phyloP scores from a whole-genome alignment of 2,113 vertebrate genomes.

The Nibea albiflora region DNA sequence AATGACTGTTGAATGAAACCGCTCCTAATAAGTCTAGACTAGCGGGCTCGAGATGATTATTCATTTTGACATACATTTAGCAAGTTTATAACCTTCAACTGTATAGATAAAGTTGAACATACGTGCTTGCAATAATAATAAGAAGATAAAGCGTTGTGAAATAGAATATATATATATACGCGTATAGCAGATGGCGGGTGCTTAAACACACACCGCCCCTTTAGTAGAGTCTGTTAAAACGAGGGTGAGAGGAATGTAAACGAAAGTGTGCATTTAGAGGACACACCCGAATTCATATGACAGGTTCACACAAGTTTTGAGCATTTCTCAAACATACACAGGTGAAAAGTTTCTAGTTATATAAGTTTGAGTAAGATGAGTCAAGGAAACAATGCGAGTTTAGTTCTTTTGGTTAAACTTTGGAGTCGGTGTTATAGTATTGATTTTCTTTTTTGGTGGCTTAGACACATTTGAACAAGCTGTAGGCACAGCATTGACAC shows the following conservation, averaged over 20 bases:
- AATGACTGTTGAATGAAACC: conserved; percentile 26
- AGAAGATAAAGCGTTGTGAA: conserved; percentile 2
- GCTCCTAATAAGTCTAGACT: neutral
- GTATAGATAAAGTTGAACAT: conserved; percentile 2
- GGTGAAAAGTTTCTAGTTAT: too few species aligned
- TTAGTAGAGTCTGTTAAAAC: neutral
- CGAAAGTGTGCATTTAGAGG: neutral
- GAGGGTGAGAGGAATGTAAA: neutral
- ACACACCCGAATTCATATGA: neutral
- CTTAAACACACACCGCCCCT: neutral
- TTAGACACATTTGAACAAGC: neutral
- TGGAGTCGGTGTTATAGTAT: neutral
- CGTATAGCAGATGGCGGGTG: too few species aligned
- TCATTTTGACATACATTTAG: conserved; percentile 38
- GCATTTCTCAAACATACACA: neutral
- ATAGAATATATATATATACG: conserved; percentile 29
- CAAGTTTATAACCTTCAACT: conserved; percentile 42
- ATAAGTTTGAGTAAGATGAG: neutral
- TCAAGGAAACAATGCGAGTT: neutral
- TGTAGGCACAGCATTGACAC: neutral
- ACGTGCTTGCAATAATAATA: conserved; percentile 41
- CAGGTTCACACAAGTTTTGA: neutral
- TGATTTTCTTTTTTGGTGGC: neutral
- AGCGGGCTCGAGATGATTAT: conserved; percentile 6
- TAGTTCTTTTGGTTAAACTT: neutral